phyloP scores from a whole-genome alignment of 2,888 invertebrate genomes.

The Latheticus oryzae region DNA sequence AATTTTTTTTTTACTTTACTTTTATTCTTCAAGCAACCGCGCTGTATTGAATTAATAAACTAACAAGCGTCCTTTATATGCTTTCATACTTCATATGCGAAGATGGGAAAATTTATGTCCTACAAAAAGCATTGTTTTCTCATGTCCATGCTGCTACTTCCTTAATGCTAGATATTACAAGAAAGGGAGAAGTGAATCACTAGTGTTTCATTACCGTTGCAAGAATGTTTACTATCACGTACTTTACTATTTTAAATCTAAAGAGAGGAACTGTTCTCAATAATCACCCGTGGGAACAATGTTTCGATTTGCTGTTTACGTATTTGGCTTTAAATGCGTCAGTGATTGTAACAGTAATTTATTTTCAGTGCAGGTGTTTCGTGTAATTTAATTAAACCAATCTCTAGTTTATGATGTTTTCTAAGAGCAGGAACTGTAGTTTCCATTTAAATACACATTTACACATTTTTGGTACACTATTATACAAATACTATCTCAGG shows the following conservation, averaged over 20 bases:
- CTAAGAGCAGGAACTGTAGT: background rate
- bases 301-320: constrained; percentile 16
- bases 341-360: constrained; percentile 26
- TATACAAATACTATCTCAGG: too few species aligned
- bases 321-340: constrained; percentile 19
- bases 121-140: constrained; percentile 12
- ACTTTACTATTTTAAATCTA: constrained; percentile 52
- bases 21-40: too few species aligned
- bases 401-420: constrained; percentile 12
- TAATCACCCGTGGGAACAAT: constrained; percentile 40
- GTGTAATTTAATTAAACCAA: constrained; percentile 30
- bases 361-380: constrained; percentile 17
- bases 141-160: constrained; percentile 22
- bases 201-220: constrained; percentile 53
- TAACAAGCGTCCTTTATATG: too few species aligned
- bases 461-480: too few species aligned
- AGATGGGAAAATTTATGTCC: too few species aligned
- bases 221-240: constrained; percentile 52
- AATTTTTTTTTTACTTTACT: too few species aligned
- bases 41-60: too few species aligned
- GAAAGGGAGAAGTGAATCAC: constrained; percentile 43
- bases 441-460: too few species aligned
- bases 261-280: constrained; percentile 36
- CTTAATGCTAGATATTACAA: constrained; percentile 6
- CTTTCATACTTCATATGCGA: too few species aligned